Percentiles rank a stretch among this genome's conserved stretches.
These are phyloP conservation scores for Nemurella pictetii DNA, from an alignment of 2,888 invertebrate species.

Conservation along the genomic window DNA sequence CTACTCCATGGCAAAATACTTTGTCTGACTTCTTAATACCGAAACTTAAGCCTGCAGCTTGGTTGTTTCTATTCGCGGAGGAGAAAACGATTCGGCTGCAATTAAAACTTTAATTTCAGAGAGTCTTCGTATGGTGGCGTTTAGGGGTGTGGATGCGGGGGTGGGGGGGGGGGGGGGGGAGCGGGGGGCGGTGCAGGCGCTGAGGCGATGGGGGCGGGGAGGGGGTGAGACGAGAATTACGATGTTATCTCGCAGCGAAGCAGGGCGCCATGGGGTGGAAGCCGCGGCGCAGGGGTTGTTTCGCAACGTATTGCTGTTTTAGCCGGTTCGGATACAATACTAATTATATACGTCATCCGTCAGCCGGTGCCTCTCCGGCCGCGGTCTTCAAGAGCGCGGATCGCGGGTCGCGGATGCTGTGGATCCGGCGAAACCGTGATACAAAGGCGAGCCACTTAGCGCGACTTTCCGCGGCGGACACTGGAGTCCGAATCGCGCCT, in stretches of 20 bases:
- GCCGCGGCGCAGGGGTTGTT: background rate
- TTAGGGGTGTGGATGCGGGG: conserved; percentile 6
- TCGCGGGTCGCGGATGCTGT: no score
- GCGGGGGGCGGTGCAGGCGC: background rate
- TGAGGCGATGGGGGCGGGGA: background rate
- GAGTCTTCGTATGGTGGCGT: conserved; percentile 28
- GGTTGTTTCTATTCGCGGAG: conserved; percentile 16
- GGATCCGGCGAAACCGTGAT: no score
- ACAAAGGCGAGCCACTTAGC: background rate
- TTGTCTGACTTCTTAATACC: conserved; percentile 30
- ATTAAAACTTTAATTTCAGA: conserved; percentile 39
- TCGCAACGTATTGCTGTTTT: conserved; percentile 31
- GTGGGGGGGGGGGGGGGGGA: background rate
- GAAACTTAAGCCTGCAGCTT: conserved; percentile 9
- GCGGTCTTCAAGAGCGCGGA: no score
- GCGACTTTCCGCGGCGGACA: background rate
- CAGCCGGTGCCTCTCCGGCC: background rate
- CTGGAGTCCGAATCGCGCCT: background rate
- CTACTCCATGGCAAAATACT: background rate
- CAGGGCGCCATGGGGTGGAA: background rate
- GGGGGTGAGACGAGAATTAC: conserved; percentile 22
- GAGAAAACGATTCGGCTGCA: conserved; percentile 38
- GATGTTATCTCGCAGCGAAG: background rate
- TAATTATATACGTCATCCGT: conserved; percentile 12
- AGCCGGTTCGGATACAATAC: conserved; percentile 23